A percentile compares a stretch with the other conserved stretches of the same genome.
phyloP scores from a whole-genome alignment of 2,113 vertebrate genomes.

The Ceyx melanurus region DNA sequence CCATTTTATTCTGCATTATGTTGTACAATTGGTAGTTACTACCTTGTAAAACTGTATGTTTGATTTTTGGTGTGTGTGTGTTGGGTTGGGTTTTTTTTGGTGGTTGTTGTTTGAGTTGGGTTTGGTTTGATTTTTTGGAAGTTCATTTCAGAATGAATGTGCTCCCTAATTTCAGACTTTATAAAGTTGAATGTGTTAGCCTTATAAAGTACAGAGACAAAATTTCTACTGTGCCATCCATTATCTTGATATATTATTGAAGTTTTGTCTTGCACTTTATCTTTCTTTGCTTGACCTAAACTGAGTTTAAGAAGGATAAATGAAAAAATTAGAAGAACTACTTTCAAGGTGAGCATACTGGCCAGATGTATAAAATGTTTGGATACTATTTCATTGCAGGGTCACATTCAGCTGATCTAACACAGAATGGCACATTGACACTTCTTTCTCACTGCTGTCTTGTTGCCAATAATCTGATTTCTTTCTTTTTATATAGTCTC shows the following conservation, averaged over 20 bases:
- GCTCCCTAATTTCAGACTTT: background rate
- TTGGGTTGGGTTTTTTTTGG: too few species aligned
- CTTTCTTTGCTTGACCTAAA: conserved; percentile 8
- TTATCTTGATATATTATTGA: background rate
- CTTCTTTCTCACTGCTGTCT: background rate
- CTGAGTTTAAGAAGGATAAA: background rate
- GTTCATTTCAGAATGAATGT: background rate
- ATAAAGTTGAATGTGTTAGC: background rate
- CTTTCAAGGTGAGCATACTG: background rate
- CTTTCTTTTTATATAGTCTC: background rate
- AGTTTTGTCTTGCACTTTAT: background rate
- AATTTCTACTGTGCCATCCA: background rate
- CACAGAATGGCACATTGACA: background rate
- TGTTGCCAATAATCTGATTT: background rate
- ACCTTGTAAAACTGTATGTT: background rate
- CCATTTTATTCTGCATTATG: background rate
- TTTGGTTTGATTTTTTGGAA: background rate
- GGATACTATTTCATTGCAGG: background rate
- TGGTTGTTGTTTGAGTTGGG: too few species aligned
- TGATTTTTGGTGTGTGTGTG: background rate
- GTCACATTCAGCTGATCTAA: background rate
- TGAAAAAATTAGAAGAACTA: background rate
- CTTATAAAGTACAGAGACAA: background rate
- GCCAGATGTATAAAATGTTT: background rate
- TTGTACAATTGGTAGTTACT: background rate